These are phyloP conservation scores for Variabilichromis moorii DNA, from an alignment of 2,113 vertebrate species.

Conservation along the genomic window DNA sequence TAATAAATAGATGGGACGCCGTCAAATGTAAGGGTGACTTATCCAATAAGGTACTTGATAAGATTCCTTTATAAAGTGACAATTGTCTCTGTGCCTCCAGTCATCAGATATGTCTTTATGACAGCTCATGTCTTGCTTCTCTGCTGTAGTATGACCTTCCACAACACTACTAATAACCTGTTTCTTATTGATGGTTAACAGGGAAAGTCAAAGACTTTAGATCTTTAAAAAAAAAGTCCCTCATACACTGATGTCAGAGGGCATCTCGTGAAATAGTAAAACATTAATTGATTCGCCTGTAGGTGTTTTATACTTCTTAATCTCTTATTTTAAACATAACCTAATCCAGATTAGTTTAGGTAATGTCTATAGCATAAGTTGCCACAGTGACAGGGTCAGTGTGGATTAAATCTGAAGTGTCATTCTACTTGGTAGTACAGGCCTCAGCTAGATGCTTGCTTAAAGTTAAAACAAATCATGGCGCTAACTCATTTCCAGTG, in stretches of 20 bases:
- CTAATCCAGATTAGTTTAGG: not conserved
- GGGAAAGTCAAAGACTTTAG: not conserved
- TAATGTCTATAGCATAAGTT: rapidly evolving
- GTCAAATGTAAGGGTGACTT: not conserved
- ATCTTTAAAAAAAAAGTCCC: not conserved
- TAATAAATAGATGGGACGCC: not conserved
- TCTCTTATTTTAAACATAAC: not conserved
- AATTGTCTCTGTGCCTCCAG: not conserved
- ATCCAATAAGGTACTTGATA: not conserved
- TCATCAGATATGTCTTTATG: not conserved
- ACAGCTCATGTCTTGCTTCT: not conserved
- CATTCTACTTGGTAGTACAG: not conserved
- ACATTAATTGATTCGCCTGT: not conserved
- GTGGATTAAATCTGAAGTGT: not conserved
- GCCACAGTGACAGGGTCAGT: not conserved
- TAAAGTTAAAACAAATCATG: not conserved
- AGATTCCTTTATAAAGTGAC: not conserved
- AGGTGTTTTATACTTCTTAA: not conserved
- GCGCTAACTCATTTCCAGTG: not conserved
- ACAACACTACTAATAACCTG: not conserved
- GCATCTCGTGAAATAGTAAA: not conserved
- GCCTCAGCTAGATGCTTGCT: not conserved
- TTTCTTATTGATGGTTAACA: not conserved
- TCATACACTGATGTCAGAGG: not conserved
- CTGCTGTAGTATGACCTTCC: not conserved